These are phyloP conservation scores for Maconellicoccus hirsutus DNA, from an alignment of 1,140 invertebrate species.

Conservation along the genomic window DNA sequence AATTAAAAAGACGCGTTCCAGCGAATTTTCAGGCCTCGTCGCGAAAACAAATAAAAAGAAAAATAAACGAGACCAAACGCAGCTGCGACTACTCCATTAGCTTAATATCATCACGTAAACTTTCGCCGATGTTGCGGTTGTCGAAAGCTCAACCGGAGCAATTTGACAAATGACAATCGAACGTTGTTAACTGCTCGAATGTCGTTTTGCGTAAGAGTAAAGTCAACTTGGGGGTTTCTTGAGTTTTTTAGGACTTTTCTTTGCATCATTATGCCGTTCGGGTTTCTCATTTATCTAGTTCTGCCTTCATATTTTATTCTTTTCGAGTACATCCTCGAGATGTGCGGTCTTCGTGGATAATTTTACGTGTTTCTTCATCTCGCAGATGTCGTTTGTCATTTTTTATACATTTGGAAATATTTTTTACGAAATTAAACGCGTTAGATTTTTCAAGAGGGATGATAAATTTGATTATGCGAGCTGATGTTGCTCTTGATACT, in stretches of 20 bases:
- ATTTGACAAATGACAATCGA: slow-evolving; percentile 29
- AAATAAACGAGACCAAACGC: slow-evolving; percentile 14
- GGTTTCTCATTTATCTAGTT: slow-evolving; percentile 16
- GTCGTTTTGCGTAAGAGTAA: neutral
- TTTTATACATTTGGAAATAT: no score
- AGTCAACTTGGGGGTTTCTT: neutral
- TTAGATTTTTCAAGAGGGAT: no score
- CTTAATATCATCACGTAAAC: slow-evolving; percentile 20
- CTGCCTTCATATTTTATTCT: neutral
- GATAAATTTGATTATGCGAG: no score
- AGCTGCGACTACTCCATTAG: slow-evolving; percentile 17
- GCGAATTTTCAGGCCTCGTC: neutral
- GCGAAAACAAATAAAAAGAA: slow-evolving; percentile 23
- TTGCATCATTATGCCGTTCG: slow-evolving; percentile 12
- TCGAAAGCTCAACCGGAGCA: slow-evolving; percentile 16
- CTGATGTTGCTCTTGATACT: no score
- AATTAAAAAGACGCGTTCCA: neutral
- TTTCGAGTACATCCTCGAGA: neutral
- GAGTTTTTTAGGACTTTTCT: neutral
- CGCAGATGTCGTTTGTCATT: no score
- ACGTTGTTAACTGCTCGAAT: slow-evolving; percentile 22
- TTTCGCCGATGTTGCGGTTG: neutral
- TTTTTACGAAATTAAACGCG: no score
- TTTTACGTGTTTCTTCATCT: no score
- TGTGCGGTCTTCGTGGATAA: no score